Percentiles rank a stretch among this genome's conserved stretches.
Conservation (phyloP, 2,797 vertebrate genomes). For the Acanthopagrus latus region DNA sequence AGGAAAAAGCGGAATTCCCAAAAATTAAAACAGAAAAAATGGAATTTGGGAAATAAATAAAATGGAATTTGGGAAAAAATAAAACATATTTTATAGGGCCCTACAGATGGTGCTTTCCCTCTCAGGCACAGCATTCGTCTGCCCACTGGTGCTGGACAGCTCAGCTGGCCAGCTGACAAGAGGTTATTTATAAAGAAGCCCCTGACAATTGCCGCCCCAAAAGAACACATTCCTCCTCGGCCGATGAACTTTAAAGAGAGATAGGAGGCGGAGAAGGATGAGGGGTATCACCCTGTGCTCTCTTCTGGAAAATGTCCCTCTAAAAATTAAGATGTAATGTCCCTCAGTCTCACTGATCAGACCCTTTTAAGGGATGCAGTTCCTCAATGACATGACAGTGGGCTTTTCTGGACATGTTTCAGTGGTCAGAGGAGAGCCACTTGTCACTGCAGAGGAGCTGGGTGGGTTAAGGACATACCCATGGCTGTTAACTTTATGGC, state of each 20-base stretch:
- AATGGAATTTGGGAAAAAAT: too few species aligned
- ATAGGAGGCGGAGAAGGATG: not conserved
- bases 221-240: slow-evolving; percentile 57
- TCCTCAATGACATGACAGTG: slow-evolving; percentile 8
- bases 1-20: too few species aligned
- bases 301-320: slow-evolving; percentile 56
- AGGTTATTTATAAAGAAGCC: slow-evolving; percentile 73
- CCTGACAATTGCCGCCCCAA: slow-evolving; percentile 53
- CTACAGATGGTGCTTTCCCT: not conserved
- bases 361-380: slow-evolving; percentile 63
- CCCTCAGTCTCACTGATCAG: slow-evolving; percentile 17
- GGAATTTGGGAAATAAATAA: too few species aligned
- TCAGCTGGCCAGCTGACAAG: slow-evolving; percentile 49
- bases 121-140: not conserved
- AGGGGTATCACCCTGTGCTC: slow-evolving; percentile 37
- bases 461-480: slow-evolving; percentile 66
- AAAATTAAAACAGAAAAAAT: too few species aligned
- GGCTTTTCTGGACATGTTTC: slow-evolving; percentile 57
- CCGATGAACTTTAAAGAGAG: slow-evolving; percentile 56
- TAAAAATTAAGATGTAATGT: slow-evolving; percentile 46
- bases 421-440: slow-evolving; percentile 48
- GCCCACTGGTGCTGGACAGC: slow-evolving; percentile 27
- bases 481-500: slow-evolving; percentile 69
- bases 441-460: slow-evolving; percentile 35
- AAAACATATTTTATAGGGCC: too few species aligned